Conservation (phyloP, 2,113 vertebrate genomes). For the Peromyscus polionotus region DNA sequence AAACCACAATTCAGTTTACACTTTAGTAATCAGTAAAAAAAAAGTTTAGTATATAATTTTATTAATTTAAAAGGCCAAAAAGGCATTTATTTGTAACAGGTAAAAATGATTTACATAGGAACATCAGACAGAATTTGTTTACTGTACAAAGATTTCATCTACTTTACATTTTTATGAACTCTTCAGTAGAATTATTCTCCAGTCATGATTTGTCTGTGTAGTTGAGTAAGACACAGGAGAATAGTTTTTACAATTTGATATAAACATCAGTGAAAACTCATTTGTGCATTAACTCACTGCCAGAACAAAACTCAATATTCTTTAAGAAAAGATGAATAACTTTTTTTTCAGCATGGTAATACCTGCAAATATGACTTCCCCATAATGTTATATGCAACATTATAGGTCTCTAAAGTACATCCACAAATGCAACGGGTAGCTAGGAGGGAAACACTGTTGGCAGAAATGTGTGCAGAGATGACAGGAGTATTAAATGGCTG, state of each 20-base stretch:
- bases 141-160: constrained; percentile 80
- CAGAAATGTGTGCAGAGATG: neutral
- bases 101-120: neutral
- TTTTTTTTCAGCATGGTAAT: neutral
- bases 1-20: neutral
- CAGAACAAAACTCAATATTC: neutral
- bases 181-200: constrained; percentile 80
- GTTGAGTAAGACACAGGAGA: constrained; percentile 88
- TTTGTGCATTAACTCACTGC: neutral
- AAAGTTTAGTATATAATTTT: neutral
- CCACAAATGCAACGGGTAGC: neutral
- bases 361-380: neutral
- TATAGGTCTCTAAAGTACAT: neutral
- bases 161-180: constrained; percentile 88
- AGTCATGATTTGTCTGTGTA: constrained; percentile 85
- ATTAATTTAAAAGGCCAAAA: neutral
- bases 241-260: constrained; percentile 79
- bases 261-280: constrained; percentile 4
- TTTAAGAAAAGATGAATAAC: neutral
- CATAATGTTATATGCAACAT: neutral
- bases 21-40: neutral
- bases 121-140: constrained; percentile 20
- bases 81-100: neutral
- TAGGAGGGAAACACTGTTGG: neutral
- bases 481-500: neutral